phyloP scores from a whole-genome alignment of 2,888 invertebrate genomes.

The Brachylomia viminalis region DNA sequence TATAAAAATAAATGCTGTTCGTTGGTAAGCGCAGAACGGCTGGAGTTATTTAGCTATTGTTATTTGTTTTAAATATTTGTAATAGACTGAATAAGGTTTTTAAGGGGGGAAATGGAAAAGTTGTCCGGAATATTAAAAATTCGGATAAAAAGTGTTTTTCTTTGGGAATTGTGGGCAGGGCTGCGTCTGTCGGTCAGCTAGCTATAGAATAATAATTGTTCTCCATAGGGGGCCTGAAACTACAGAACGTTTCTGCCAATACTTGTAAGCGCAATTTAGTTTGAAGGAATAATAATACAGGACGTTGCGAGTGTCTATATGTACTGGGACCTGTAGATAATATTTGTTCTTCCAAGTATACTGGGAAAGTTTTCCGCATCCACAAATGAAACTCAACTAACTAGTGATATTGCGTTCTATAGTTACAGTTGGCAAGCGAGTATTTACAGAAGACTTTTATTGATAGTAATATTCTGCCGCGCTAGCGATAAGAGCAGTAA shows the following conservation, averaged over 20 bases:
- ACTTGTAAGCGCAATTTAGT: not conserved
- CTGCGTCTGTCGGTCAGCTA: not conserved
- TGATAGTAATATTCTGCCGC: not conserved
- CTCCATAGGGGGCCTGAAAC: too few species aligned
- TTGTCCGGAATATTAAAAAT: not conserved
- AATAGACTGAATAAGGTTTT: not conserved
- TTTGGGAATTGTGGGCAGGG: not conserved
- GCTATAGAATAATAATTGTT: not conserved
- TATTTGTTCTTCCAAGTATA: slow-evolving; percentile 35
- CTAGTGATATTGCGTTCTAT: slow-evolving; percentile 28
- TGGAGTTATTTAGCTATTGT: not conserved
- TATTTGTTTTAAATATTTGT: not conserved
- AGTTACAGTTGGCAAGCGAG: not conserved
- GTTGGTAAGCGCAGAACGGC: not conserved
- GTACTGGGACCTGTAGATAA: slow-evolving; percentile 5
- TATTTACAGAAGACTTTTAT: slow-evolving; percentile 6
- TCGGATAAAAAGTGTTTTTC: not conserved
- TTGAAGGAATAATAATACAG: slow-evolving; percentile 5
- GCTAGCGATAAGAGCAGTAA: too few species aligned
- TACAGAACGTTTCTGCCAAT: not conserved
- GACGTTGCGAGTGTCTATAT: slow-evolving; percentile 3
- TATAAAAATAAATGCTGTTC: not conserved
- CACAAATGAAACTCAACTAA: slow-evolving; percentile 32
- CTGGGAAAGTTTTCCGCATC: slow-evolving; percentile 14
- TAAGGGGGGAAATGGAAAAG: not conserved